Conservation (phyloP, 1,140 invertebrate species). For the Hirudo medicinalis region DNA sequence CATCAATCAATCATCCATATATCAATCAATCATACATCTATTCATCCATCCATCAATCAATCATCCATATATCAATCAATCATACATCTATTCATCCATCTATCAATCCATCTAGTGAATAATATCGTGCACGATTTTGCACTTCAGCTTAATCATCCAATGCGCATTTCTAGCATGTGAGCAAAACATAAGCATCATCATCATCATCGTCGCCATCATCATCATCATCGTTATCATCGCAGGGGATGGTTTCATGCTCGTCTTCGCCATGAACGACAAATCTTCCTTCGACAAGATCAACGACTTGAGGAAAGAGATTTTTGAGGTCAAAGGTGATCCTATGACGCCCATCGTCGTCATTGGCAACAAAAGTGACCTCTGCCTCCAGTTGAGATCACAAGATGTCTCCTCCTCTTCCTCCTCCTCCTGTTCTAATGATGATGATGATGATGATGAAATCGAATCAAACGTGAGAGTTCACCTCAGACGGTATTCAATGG, state of each 20-base stretch:
- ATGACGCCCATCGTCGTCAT: slow-evolving; percentile 15
- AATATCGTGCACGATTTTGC: too few relatives aligned
- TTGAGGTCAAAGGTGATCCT: slow-evolving; percentile 6
- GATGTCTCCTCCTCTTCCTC: neutral
- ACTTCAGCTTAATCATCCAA: too few relatives aligned
- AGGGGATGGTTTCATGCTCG: slow-evolving; percentile 46
- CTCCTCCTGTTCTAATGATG: neutral
- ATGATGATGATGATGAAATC: too few relatives aligned
- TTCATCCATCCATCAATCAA: too few relatives aligned
- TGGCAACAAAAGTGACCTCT: slow-evolving; percentile 10
- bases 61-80: too few relatives aligned
- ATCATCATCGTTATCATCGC: neutral
- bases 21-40: too few relatives aligned
- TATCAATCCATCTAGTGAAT: too few relatives aligned
- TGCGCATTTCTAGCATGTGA: too few relatives aligned
- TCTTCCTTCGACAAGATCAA: slow-evolving; percentile 18
- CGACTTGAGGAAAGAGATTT: slow-evolving; percentile 9
- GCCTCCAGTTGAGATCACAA: neutral
- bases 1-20: too few relatives aligned
- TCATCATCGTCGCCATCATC: neutral
- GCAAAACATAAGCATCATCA: neutral
- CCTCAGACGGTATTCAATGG: too few relatives aligned
- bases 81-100: too few relatives aligned
- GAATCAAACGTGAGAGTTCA: too few relatives aligned
- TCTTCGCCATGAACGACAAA: slow-evolving; percentile 42